phyloP scores from a whole-genome alignment of 1,140 invertebrate species.

The Archivesica marissinica region DNA sequence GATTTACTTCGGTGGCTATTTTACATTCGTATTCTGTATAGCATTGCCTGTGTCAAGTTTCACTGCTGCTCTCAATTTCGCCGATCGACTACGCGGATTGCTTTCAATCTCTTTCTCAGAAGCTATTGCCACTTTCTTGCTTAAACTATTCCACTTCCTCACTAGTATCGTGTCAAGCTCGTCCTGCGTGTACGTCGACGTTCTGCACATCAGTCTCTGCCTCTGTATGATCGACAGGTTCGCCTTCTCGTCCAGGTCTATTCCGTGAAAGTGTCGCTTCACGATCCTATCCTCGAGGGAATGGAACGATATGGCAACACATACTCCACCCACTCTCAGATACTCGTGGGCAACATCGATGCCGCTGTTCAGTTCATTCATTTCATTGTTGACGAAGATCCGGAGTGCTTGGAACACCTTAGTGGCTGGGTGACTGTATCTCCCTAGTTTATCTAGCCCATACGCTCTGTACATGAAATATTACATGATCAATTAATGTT shows the following conservation, averaged over 20 bases:
- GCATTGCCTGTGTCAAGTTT: conserved; percentile 85
- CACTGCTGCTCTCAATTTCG: conserved; percentile 93
- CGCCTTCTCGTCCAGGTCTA: conserved; percentile 70
- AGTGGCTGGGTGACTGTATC: conserved; percentile 92
- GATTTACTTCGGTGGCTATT: too few relatives aligned
- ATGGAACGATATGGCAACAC: conserved; percentile 95
- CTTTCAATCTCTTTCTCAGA: conserved; percentile 89
- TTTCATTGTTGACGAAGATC: conserved; percentile 98
- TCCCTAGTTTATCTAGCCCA: conserved; percentile 88
- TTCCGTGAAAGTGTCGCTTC: conserved; percentile 91
- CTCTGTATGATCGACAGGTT: conserved; percentile 70
- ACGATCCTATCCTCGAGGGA: conserved; percentile 98
- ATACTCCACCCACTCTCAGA: conserved; percentile 91
- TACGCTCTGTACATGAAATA: conserved; percentile 45
- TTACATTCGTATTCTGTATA: too few relatives aligned
- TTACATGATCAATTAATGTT: background rate
- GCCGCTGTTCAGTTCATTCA: conserved; percentile 97
- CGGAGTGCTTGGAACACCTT: conserved; percentile 97
- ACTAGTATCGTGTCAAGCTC: conserved; percentile 87
- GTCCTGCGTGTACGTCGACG: conserved; percentile 67
- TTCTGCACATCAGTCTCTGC: conserved; percentile 50
- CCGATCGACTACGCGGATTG: conserved; percentile 94
- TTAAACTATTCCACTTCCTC: conserved; percentile 90
- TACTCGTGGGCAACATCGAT: conserved; percentile 90
- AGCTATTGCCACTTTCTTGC: conserved; percentile 92